Evolutionary conservation across 2,888 invertebrate genomes (phyloP).

Genomic region (Troides aeacus): DNA sequence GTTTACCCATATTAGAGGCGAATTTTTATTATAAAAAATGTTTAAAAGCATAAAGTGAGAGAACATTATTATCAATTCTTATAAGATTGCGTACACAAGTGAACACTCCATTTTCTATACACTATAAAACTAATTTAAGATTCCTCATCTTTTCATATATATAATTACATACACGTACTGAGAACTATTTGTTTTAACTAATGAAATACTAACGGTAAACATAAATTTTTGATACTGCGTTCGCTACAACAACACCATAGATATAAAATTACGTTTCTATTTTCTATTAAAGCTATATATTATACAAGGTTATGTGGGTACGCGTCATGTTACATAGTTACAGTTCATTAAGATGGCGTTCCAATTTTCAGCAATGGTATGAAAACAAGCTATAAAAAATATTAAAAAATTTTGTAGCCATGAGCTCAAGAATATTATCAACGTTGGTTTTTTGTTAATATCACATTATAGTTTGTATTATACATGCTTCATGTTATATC

Average conservation of each 20-base stretch:
- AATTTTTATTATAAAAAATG: background rate
- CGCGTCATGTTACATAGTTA: conserved; percentile 2
- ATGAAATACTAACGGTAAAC: background rate
- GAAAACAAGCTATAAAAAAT: too few relatives aligned
- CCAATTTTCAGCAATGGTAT: background rate
- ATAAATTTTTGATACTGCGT: background rate
- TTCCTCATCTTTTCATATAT: background rate
- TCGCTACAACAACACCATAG: background rate
- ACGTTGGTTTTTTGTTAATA: too few relatives aligned
- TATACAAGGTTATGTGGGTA: background rate
- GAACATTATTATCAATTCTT: background rate
- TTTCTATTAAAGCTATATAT: background rate
- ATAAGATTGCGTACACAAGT: background rate
- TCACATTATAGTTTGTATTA: too few relatives aligned
- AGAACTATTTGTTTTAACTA: background rate
- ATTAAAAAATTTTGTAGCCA: too few relatives aligned
- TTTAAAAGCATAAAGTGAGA: background rate
- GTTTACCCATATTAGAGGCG: background rate
- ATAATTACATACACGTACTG: background rate
- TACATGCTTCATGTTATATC: too few relatives aligned
- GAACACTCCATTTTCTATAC: background rate
- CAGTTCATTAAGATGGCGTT: background rate
- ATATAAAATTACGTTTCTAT: background rate
- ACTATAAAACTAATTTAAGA: background rate
- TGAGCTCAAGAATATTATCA: too few relatives aligned